These are phyloP conservation scores for Athene noctua DNA, from an alignment of 2,113 vertebrate genomes.

Conservation along the genomic window DNA sequence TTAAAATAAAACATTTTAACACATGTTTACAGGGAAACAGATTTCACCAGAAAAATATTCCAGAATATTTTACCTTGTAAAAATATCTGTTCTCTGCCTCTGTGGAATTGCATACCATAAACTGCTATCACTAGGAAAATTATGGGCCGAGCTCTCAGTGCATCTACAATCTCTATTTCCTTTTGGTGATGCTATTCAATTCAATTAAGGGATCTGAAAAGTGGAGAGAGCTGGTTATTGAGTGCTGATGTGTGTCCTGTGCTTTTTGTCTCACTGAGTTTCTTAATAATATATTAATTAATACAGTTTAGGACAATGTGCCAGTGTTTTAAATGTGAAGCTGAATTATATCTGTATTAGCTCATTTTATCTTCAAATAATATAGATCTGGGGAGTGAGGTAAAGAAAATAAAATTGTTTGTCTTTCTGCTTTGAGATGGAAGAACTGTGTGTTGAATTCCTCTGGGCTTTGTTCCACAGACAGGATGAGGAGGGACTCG, in stretches of 20 bases:
- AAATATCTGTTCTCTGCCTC: neutral
- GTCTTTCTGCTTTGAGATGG: constrained; percentile 38
- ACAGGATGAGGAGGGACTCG: neutral
- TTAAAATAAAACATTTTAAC: neutral
- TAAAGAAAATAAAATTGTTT: constrained; percentile 54
- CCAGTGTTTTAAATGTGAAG: constrained; percentile 56
- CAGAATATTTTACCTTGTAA: neutral
- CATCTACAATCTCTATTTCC: neutral
- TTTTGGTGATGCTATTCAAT: neutral
- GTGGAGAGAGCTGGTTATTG: neutral
- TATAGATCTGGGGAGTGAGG: constrained; percentile 7
- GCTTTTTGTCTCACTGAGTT: constrained; percentile 22
- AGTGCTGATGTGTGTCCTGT: neutral
- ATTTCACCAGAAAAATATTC: neutral
- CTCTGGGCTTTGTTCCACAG: constrained; percentile 10
- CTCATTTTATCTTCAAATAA: constrained; percentile 50
- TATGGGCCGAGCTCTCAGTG: neutral
- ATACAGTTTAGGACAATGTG: constrained; percentile 17
- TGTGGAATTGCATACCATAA: neutral
- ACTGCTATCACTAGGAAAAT: neutral
- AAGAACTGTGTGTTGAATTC: constrained; percentile 15
- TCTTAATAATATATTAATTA: constrained; percentile 51
- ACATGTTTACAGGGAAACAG: neutral
- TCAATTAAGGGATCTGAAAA: neutral
- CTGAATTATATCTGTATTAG: constrained; percentile 40